Conservation (phyloP, 1,140 invertebrate genomes). For the Trichomalopsis sarcophagae region DNA sequence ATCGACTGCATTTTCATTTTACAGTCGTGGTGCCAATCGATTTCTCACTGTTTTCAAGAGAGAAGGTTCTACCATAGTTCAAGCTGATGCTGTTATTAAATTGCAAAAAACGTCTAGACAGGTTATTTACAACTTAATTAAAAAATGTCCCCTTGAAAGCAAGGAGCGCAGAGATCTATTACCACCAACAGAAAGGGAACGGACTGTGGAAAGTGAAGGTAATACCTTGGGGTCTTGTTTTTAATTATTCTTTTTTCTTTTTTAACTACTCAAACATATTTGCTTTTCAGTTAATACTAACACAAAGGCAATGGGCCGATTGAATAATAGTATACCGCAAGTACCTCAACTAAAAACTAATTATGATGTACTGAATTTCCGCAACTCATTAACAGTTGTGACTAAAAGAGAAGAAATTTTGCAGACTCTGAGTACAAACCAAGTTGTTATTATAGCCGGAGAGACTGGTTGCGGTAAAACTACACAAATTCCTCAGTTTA, state of each 20-base stretch:
- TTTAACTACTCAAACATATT: not conserved
- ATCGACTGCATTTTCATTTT: constrained; percentile 14
- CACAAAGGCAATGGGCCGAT: constrained; percentile 76
- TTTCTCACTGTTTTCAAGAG: constrained; percentile 86
- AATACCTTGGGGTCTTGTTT: constrained; percentile 14
- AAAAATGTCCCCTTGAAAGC: constrained; percentile 82
- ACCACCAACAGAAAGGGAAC: constrained; percentile 76
- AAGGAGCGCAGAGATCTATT: constrained; percentile 82
- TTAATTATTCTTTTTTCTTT: not conserved
- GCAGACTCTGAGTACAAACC: constrained; percentile 73
- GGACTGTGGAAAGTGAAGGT: constrained; percentile 67
- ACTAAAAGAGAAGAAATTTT: constrained; percentile 75
- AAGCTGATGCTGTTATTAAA: constrained; percentile 82
- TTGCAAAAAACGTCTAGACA: constrained; percentile 80
- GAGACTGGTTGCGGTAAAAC: constrained; percentile 94
- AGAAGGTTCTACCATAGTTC: constrained; percentile 81
- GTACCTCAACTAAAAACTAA: constrained; percentile 76
- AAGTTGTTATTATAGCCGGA: constrained; percentile 83
- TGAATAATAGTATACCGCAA: constrained; percentile 80
- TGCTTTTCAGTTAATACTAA: constrained; percentile 71
- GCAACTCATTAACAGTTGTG: constrained; percentile 78
- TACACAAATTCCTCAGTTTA: constrained; percentile 93
- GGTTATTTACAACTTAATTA: constrained; percentile 77
- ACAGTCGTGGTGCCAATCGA: constrained; percentile 81
- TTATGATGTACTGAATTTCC: constrained; percentile 74